Percentiles rank a stretch among this genome's conserved stretches.
Evolutionary conservation across 2,797 vertebrate genomes (phyloP).

Genomic region (Gallirallus australis): DNA sequence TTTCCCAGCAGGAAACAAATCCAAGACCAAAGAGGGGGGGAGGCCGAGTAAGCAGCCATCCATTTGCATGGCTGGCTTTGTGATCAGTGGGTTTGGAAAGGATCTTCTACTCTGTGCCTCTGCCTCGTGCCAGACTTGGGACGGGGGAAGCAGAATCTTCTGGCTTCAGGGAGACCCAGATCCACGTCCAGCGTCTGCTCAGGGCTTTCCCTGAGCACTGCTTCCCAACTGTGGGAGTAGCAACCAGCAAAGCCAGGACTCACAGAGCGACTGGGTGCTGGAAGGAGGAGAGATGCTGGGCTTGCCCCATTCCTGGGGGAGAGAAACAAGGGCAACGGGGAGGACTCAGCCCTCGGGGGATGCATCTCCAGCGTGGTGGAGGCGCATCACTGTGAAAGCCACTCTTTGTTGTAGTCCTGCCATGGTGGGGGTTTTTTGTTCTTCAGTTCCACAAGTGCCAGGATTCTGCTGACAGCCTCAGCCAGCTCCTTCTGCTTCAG

Average conservation of each 20-base stretch:
- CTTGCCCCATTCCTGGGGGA: not conserved
- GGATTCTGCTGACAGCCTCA: slow-evolving; percentile 10
- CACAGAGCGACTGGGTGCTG: not conserved
- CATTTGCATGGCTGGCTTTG: not conserved
- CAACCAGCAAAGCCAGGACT: not conserved
- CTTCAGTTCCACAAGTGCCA: not conserved
- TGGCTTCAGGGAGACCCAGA: not conserved
- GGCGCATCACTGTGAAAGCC: not conserved
- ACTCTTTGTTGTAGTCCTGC: not conserved
- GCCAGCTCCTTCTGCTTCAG: not conserved
- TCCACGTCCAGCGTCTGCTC: not conserved
- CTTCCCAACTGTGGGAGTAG: not conserved
- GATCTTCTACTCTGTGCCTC: not conserved
- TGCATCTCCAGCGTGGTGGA: not conserved
- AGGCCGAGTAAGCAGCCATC: not conserved
- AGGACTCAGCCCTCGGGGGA: not conserved
- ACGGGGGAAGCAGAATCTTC: not conserved
- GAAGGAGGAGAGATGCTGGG: not conserved
- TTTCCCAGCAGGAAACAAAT: not conserved
- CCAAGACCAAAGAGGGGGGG: not conserved
- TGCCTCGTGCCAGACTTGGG: not conserved
- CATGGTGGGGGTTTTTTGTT: not conserved
- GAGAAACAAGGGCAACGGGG: not conserved
- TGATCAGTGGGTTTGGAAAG: not conserved
- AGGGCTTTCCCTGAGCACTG: not conserved